These are phyloP conservation scores for Drosophila algonquin DNA, from an alignment of 2,888 invertebrate species.

Conservation along the genomic window DNA sequence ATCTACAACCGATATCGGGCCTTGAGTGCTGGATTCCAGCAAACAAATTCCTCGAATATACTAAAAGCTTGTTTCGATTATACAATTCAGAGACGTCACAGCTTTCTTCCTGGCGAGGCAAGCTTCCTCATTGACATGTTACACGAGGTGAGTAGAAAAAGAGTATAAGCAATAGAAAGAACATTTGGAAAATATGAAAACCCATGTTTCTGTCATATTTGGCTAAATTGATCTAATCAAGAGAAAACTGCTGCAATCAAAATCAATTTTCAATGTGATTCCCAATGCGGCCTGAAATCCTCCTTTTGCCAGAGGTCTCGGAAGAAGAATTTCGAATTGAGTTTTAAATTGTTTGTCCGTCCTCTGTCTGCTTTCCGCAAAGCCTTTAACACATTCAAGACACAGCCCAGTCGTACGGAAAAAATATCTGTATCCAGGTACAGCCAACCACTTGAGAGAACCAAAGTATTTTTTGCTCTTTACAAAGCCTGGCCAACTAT, in stretches of 20 bases:
- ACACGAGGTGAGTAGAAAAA: constrained; percentile 79
- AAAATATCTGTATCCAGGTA: constrained; percentile 36
- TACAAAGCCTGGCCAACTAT: constrained; percentile 62
- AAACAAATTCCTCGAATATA: constrained; percentile 83
- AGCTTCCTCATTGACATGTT: constrained; percentile 83
- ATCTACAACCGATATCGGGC: constrained; percentile 86
- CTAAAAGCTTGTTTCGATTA: constrained; percentile 83
- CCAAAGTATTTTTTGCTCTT: constrained; percentile 18
- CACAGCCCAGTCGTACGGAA: constrained; percentile 18
- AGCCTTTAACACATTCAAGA: constrained; percentile 56
- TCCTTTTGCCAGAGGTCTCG: constrained; percentile 7
- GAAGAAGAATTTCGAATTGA: background rate
- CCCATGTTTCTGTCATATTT: constrained; percentile 6
- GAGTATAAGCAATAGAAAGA: background rate
- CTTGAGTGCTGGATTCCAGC: constrained; percentile 82
- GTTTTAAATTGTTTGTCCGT: background rate
- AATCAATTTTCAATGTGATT: constrained; percentile 23
- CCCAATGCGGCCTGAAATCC: constrained; percentile 19
- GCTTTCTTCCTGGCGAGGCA: constrained; percentile 83
- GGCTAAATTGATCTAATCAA: constrained; percentile 41
- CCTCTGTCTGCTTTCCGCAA: constrained; percentile 26
- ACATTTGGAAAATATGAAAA: background rate
- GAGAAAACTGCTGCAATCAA: constrained; percentile 13
- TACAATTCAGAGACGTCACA: constrained; percentile 76
- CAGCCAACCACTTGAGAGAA: constrained; percentile 39